Conservation (phyloP, 2,888 invertebrate genomes). For the Strigamia crassipes region DNA sequence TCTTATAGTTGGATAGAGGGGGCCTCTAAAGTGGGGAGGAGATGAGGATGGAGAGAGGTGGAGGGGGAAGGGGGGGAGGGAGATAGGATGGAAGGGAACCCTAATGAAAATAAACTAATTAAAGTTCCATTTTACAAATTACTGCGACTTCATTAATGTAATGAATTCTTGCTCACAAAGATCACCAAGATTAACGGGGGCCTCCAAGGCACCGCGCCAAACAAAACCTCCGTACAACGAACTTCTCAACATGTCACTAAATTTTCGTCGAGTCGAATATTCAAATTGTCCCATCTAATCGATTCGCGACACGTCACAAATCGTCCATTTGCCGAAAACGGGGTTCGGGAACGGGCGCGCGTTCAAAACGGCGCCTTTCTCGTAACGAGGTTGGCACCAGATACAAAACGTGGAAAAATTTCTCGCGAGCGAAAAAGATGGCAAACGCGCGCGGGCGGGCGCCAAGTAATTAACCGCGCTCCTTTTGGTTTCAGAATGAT, state of each 20-base stretch:
- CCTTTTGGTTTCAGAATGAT: slow-evolving; percentile 47
- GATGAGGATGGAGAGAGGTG: background rate
- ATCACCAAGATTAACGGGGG: slow-evolving; percentile 47
- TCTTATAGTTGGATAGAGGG: slow-evolving; percentile 11
- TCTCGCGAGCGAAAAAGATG: slow-evolving; percentile 18
- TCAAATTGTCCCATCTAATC: background rate
- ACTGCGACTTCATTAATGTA: slow-evolving; percentile 49
- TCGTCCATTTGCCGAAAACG: background rate
- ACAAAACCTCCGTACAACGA: slow-evolving; percentile 44
- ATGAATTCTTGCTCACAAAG: slow-evolving; percentile 48
- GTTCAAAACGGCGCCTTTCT: background rate
- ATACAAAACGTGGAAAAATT: slow-evolving; percentile 26
- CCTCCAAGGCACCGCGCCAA: slow-evolving; percentile 44
- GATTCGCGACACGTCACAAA: background rate
- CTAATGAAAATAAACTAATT: slow-evolving; percentile 49
- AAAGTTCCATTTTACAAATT: slow-evolving; percentile 49
- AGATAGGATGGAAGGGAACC: slow-evolving; percentile 33
- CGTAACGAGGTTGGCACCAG: background rate
- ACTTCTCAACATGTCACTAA: slow-evolving; percentile 14
- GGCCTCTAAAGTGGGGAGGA: background rate
- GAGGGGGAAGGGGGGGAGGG: slow-evolving; percentile 1
- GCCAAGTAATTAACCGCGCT: slow-evolving; percentile 46
- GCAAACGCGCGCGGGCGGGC: slow-evolving; percentile 6
- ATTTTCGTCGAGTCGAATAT: slow-evolving; percentile 17
- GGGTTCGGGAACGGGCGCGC: background rate